Evolutionary conservation across 2,888 invertebrate genomes (phyloP).

Genomic region (Drosophila siamana): DNA sequence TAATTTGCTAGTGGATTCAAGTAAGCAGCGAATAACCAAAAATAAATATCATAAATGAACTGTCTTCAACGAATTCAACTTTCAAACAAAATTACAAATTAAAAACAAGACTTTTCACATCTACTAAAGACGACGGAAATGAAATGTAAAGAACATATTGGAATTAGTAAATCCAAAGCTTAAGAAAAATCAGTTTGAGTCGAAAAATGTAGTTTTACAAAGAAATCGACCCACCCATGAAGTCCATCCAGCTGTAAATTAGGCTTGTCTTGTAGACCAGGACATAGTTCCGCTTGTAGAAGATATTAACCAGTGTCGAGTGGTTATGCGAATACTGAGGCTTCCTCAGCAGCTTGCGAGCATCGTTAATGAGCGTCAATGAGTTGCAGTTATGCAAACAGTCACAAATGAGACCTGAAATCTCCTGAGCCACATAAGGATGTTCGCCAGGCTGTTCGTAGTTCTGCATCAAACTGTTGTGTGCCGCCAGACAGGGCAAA

Average conservation of each 20-base stretch:
- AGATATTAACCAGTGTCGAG: conserved; percentile 82
- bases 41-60: no score
- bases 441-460: conserved; percentile 69
- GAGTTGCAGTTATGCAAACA: conserved; percentile 82
- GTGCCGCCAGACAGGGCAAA: conserved; percentile 75
- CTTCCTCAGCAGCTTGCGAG: conserved; percentile 56
- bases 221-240: conserved; percentile 85
- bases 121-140: no score
- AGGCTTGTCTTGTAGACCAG: conserved; percentile 85
- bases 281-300: conserved; percentile 80
- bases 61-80: no score
- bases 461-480: conserved; percentile 63
- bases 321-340: conserved; percentile 18
- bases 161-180: no score
- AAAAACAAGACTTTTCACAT: no score
- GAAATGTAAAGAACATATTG: no score
- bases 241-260: conserved; percentile 85
- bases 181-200: no score
- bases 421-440: conserved; percentile 58
- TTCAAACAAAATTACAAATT: no score
- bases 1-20: not conserved
- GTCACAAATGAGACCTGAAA: conserved; percentile 76
- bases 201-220: no score
- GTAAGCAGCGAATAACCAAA: no score
- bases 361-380: conserved; percentile 66